phyloP scores from a whole-genome alignment of 2,113 vertebrate genomes.

The Zosterops borbonicus region DNA sequence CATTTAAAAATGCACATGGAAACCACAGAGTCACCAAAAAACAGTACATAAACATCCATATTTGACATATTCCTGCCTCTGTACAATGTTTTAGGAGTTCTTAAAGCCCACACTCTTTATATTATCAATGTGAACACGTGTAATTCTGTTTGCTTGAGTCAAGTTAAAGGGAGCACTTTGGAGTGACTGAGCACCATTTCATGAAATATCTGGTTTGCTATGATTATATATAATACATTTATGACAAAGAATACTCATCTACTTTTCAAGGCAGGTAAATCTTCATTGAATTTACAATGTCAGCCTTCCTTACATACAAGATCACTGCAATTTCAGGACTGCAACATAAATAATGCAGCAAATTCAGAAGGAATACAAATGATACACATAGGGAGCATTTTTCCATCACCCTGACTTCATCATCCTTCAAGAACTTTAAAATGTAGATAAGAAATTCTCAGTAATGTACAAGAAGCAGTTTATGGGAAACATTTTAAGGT shows the following conservation, averaged over 20 bases:
- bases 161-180: background rate
- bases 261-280: background rate
- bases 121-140: accelerated
- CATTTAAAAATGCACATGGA: background rate
- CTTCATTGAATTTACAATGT: background rate
- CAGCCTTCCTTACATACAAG: background rate
- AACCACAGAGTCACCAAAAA: background rate
- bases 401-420: background rate
- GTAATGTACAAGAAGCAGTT: background rate
- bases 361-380: background rate
- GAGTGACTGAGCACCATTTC: background rate
- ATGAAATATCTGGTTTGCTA: background rate
- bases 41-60: background rate
- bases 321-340: background rate
- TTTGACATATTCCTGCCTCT: background rate
- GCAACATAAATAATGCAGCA: background rate
- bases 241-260: background rate
- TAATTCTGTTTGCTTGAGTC: background rate
- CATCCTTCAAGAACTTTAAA: background rate
- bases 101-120: background rate
- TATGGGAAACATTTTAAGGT: background rate
- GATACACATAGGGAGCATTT: background rate
- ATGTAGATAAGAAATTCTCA: background rate
- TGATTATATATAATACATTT: background rate
- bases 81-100: background rate